Percentiles rank a stretch among this genome's conserved stretches.
phyloP scores from a whole-genome alignment of 2,888 invertebrate genomes.

The Acleris cristana region DNA sequence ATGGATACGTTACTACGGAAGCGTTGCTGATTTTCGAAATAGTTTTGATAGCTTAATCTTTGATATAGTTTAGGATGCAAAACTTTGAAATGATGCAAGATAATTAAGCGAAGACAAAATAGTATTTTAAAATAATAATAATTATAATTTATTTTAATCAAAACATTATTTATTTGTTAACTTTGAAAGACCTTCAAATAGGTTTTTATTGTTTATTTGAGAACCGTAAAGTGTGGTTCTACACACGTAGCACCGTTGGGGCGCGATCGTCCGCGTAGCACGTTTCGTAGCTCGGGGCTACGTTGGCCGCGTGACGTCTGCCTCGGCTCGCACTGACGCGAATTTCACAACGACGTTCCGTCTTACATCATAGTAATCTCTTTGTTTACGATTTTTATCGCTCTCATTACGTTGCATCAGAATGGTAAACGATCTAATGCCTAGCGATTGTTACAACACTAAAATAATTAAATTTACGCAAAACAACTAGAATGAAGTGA shows the following conservation, averaged over 20 bases:
- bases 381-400: slow-evolving; percentile 36
- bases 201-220: not conserved
- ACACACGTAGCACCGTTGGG: slow-evolving; percentile 32
- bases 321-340: slow-evolving; percentile 4
- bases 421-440: slow-evolving; percentile 30
- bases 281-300: slow-evolving; percentile 33
- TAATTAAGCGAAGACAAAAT: no score
- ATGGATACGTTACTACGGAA: no score
- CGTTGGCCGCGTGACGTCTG: slow-evolving; percentile 27
- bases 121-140: no score
- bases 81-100: no score
- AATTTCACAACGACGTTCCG: slow-evolving; percentile 28
- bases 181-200: not conserved
- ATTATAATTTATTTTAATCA: no score
- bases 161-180: no score
- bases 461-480: not conserved
- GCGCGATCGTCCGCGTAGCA: slow-evolving; percentile 26
- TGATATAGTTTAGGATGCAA: no score
- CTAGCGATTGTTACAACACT: slow-evolving; percentile 9
- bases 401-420: slow-evolving; percentile 28
- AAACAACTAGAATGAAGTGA: not conserved
- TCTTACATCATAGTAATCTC: slow-evolving; percentile 33
- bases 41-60: not conserved
- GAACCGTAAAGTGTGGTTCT: slow-evolving; percentile 14
- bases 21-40: not conserved